Conservation (phyloP, 2,888 invertebrate genomes). For the Willowsia nigromaculata region DNA sequence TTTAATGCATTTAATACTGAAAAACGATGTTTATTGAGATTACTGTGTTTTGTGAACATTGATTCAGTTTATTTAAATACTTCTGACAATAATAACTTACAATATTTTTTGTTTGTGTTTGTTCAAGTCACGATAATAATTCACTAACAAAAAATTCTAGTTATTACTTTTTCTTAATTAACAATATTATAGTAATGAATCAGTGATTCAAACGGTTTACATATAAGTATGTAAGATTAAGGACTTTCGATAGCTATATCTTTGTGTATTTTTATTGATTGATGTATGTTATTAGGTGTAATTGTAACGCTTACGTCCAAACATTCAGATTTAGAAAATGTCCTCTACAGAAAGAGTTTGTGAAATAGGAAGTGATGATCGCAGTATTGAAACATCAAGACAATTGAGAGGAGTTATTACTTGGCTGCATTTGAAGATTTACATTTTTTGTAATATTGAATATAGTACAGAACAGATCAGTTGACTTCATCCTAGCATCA, state of each 20-base stretch:
- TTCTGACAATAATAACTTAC: conserved; percentile 10
- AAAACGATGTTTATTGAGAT: too few species aligned
- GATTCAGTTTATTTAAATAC: conserved; percentile 25
- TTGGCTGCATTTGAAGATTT: neutral
- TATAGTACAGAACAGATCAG: neutral
- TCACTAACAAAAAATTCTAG: conserved; percentile 46
- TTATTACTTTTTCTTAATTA: neutral
- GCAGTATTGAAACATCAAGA: too few species aligned
- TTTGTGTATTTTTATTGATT: neutral
- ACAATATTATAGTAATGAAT: neutral
- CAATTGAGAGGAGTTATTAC: too few species aligned
- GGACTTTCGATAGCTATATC: neutral
- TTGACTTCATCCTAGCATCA: neutral
- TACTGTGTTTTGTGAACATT: neutral
- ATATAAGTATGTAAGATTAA: neutral
- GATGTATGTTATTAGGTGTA: neutral
- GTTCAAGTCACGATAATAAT: conserved; percentile 42
- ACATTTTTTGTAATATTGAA: neutral
- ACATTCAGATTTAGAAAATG: too few species aligned
- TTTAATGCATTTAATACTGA: too few species aligned
- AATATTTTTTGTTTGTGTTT: conserved; percentile 6
- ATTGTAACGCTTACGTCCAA: too few species aligned
- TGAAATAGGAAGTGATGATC: neutral
- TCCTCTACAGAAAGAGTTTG: too few species aligned
- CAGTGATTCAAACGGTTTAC: neutral